A percentile compares a stretch with the other conserved stretches of the same genome.
phyloP scores from a whole-genome alignment of 2,888 invertebrate species.

The Epinotia brunnichana region DNA sequence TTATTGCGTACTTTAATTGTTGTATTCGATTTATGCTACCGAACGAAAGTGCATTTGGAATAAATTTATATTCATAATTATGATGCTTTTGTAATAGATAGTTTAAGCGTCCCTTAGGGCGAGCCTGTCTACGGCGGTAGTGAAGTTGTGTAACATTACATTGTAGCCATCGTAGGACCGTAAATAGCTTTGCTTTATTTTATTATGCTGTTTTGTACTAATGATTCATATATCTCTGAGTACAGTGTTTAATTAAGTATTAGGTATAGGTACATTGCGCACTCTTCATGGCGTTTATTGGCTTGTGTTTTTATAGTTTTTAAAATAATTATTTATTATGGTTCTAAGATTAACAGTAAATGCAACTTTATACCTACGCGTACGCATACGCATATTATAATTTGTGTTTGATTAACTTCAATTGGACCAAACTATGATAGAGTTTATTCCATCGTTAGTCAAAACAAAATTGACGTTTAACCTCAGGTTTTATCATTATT shows the following conservation, averaged over 20 bases:
- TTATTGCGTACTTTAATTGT: constrained; percentile 40
- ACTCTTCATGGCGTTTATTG: too few species aligned
- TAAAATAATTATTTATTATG: too few species aligned
- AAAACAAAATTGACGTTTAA: too few species aligned
- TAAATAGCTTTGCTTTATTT: constrained; percentile 1
- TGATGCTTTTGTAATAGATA: constrained; percentile 36
- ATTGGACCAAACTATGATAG: too few species aligned
- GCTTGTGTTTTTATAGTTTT: too few species aligned
- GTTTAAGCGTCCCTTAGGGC: constrained; percentile 36
- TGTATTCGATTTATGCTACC: constrained; percentile 37
- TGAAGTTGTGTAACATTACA: constrained; percentile 30
- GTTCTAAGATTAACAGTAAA: too few species aligned
- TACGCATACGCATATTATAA: too few species aligned
- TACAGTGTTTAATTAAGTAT: not conserved
- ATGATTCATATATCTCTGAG: not conserved
- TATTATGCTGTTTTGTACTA: not conserved
- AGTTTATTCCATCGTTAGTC: too few species aligned
- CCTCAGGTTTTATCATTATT: too few species aligned
- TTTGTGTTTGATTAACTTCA: too few species aligned
- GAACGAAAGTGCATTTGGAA: constrained; percentile 30
- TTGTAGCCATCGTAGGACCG: not conserved
- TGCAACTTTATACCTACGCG: too few species aligned
- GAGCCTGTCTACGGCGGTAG: constrained; percentile 17
- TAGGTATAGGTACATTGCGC: too few species aligned
- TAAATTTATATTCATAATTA: constrained; percentile 38